Percentiles rank a stretch among this genome's conserved stretches.
These are phyloP conservation scores for Falco biarmicus DNA, from an alignment of 2,797 vertebrate species.

Conservation along the genomic window DNA sequence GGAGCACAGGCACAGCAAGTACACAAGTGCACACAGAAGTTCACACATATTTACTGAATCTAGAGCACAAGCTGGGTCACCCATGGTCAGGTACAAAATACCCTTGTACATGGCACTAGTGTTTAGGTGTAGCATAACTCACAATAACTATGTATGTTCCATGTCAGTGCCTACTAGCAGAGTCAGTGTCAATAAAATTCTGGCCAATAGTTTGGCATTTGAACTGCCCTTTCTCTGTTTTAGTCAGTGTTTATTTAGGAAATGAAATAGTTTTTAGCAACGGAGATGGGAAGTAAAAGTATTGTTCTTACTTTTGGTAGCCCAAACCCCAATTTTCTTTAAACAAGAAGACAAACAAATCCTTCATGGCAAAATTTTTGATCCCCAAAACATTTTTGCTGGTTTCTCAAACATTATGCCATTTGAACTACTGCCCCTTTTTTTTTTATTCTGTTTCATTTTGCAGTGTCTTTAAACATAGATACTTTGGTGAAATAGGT, in stretches of 20 bases:
- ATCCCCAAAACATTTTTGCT: not conserved
- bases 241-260: not conserved
- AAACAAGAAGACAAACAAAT: not conserved
- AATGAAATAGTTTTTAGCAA: not conserved
- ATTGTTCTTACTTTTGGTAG: not conserved
- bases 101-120: rapidly evolving
- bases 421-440: not conserved
- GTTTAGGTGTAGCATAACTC: not conserved
- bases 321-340: not conserved
- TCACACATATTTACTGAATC: not conserved
- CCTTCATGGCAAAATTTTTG: not conserved
- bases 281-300: not conserved
- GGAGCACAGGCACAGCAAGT: not conserved
- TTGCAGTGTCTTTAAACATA: not conserved
- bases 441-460: not conserved
- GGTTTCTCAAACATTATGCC: not conserved
- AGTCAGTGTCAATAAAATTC: not conserved
- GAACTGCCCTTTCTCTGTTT: not conserved
- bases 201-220: not conserved
- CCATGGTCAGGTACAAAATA: not conserved
- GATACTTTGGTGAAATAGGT: not conserved
- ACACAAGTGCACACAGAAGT: not conserved
- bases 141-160: not conserved
- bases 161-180: not conserved
- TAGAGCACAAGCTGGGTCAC: not conserved